Conservation (phyloP, 2,888 invertebrate species). For the Trilocha varians region DNA sequence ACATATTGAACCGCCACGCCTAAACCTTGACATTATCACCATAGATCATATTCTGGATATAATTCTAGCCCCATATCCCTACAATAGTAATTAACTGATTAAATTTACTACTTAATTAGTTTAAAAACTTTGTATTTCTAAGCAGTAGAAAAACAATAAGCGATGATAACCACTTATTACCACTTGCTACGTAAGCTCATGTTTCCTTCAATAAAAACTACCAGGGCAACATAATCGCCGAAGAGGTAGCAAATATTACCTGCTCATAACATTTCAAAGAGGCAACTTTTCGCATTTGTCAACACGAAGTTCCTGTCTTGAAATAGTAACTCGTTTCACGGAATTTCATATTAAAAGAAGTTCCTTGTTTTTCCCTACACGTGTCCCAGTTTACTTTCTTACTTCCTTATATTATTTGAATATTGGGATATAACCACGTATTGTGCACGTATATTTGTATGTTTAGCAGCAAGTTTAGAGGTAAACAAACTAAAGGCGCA, state of each 20-base stretch:
- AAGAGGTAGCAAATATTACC: not conserved
- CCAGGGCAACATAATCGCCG: not conserved
- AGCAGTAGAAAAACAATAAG: too few species aligned
- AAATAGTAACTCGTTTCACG: not conserved
- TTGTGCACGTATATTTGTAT: not conserved
- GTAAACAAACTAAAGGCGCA: not conserved
- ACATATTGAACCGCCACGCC: too few species aligned
- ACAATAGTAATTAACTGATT: too few species aligned
- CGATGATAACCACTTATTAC: too few species aligned
- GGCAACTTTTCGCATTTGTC: not conserved
- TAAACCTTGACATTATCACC: too few species aligned
- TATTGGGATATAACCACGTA: not conserved
- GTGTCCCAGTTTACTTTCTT: not conserved
- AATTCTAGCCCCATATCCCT: too few species aligned
- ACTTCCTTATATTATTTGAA: not conserved
- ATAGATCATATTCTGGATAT: too few species aligned
- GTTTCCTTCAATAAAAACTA: too few species aligned
- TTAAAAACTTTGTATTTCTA: too few species aligned
- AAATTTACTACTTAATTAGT: too few species aligned
- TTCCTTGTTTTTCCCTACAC: not conserved
- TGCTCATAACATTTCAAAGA: not conserved
- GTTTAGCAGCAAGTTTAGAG: not conserved
- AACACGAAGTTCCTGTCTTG: not conserved
- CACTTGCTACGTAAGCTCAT: too few species aligned
- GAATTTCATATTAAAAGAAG: constrained; percentile 2